Evolutionary conservation across 2,797 vertebrate species (phyloP).

Genomic region (Sebastiscus albofasciatus): DNA sequence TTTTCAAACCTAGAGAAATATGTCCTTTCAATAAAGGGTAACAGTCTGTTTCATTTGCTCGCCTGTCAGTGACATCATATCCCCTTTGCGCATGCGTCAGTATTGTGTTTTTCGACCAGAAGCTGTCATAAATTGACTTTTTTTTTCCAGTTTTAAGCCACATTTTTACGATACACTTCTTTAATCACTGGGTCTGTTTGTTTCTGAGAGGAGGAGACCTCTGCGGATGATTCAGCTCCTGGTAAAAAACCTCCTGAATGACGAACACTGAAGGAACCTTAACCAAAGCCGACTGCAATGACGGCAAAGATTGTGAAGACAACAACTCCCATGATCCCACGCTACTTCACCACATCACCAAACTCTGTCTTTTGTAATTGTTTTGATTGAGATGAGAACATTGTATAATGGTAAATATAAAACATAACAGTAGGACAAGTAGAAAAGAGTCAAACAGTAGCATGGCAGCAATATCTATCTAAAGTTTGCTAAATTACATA

Average conservation of each 20-base stretch:
- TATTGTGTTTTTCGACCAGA: not conserved
- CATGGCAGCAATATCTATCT: too few relatives aligned
- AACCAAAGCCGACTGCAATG: not conserved
- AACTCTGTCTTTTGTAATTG: not conserved
- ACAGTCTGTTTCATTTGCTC: fast-evolving
- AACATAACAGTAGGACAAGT: too few relatives aligned
- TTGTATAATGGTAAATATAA: too few relatives aligned
- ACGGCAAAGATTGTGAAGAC: not conserved
- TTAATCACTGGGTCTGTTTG: too few relatives aligned
- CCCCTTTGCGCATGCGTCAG: not conserved
- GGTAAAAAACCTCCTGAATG: not conserved
- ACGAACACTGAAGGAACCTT: not conserved
- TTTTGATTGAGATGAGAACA: not conserved
- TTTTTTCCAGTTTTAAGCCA: too few relatives aligned
- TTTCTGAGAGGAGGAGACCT: too few relatives aligned
- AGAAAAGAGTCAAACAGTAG: too few relatives aligned
- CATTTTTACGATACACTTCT: not conserved
- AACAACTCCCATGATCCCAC: not conserved
- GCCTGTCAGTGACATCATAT: not conserved
- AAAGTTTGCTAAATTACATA: too few relatives aligned
- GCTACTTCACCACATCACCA: fast-evolving
- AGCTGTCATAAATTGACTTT: not conserved
- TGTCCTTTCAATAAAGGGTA: too few relatives aligned
- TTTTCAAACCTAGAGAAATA: too few relatives aligned
- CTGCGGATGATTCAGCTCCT: not conserved